Evolutionary conservation across 1,140 invertebrate species (phyloP).

Genomic region (Magallana angulata): DNA sequence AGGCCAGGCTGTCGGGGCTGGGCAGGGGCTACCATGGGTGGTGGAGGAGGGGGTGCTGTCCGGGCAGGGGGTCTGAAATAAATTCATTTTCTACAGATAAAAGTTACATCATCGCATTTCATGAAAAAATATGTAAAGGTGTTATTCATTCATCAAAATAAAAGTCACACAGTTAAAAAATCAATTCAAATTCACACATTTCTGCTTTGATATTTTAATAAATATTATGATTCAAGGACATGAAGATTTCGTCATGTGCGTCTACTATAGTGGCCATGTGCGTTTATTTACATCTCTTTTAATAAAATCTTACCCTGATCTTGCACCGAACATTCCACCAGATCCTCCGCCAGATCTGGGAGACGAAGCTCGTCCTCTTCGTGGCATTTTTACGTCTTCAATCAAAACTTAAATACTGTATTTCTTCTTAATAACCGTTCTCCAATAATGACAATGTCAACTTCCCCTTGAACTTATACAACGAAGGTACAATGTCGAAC

Average conservation of each 20-base stretch:
- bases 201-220: background rate
- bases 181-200: background rate
- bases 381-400: background rate
- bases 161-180: background rate
- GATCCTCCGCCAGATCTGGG: background rate
- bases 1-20: conserved; percentile 84
- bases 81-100: background rate
- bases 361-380: conserved; percentile 24
- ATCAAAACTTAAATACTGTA: too few species aligned
- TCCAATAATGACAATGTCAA: too few species aligned
- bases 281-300: conserved; percentile 7
- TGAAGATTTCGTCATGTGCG: too few species aligned
- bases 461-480: too few species aligned
- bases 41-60: conserved; percentile 80
- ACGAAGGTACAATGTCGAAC: too few species aligned
- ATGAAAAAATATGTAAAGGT: background rate
- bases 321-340: background rate
- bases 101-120: background rate
- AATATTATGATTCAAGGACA: background rate
- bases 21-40: conserved; percentile 78
- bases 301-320: background rate
- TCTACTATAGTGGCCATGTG: background rate
- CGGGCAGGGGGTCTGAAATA: conserved; percentile 54
- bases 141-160: background rate
- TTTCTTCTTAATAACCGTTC: too few species aligned